Percentiles rank a stretch among this genome's conserved stretches.
Evolutionary conservation across 2,888 invertebrate species (phyloP).

Genomic region (Latheticus oryzae): DNA sequence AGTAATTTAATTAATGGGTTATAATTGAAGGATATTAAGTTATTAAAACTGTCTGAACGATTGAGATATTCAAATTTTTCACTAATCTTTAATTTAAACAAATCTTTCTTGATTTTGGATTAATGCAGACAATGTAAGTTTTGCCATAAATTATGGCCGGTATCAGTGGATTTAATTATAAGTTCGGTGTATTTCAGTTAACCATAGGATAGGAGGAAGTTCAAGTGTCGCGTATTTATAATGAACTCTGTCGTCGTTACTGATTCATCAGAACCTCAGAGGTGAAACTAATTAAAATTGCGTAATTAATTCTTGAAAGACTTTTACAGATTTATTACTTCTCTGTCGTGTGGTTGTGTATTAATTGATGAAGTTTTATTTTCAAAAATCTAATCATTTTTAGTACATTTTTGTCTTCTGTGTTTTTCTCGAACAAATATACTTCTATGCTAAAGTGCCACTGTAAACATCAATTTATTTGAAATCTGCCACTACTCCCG

Average conservation of each 20-base stretch:
- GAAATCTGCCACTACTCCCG: conserved; percentile 48
- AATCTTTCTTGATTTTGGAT: too few relatives aligned
- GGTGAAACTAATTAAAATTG: conserved; percentile 58
- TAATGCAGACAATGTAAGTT: conserved; percentile 49
- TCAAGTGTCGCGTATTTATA: conserved; percentile 56
- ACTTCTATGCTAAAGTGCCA: too few relatives aligned
- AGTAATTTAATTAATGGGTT: conserved; percentile 40
- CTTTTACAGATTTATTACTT: conserved; percentile 45
- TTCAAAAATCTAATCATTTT: too few relatives aligned
- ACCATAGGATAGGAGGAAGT: conserved; percentile 48
- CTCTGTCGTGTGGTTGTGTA: conserved; percentile 28
- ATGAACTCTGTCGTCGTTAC: conserved; percentile 55
- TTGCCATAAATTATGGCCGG: conserved; percentile 50
- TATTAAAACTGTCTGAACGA: conserved; percentile 28
- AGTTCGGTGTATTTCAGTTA: conserved; percentile 52
- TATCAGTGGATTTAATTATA: conserved; percentile 55
- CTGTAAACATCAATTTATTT: conserved; percentile 50
- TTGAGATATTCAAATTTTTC: conserved; percentile 33
- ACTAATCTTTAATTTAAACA: too few relatives aligned
- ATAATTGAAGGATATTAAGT: conserved; percentile 36
- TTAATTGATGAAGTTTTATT: conserved; percentile 38
- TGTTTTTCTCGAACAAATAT: conserved; percentile 40
- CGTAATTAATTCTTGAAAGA: conserved; percentile 54
- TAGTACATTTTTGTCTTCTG: too few relatives aligned
- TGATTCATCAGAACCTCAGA: conserved; percentile 54